Evolutionary conservation across 2,113 vertebrate genomes (phyloP).

Genomic region (Urocynchramus pylzowi): DNA sequence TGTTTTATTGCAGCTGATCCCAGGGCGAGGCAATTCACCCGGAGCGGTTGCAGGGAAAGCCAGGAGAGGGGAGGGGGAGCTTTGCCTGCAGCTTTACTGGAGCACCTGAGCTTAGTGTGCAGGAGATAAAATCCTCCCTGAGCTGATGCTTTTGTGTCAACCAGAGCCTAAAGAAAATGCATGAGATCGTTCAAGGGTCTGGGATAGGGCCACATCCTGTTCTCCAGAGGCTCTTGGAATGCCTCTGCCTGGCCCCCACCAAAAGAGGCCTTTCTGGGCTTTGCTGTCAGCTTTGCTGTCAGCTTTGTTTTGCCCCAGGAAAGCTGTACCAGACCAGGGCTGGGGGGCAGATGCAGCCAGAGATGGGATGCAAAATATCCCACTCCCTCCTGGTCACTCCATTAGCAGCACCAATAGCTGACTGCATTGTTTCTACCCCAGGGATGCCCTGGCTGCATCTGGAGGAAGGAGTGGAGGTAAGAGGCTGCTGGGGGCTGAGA

Average conservation of each 20-base stretch:
- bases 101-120: not conserved
- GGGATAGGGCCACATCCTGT: no score
- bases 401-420: not conserved
- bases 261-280: not conserved
- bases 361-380: not conserved
- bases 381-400: accelerated
- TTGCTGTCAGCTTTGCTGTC: not conserved
- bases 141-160: not conserved
- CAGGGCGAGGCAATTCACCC: not conserved
- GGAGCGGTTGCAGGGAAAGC: not conserved
- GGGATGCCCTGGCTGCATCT: not conserved
- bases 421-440: not conserved
- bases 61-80: not conserved
- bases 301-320: not conserved
- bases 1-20: not conserved
- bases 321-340: not conserved
- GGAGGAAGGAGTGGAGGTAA: not conserved
- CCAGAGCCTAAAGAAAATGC: not conserved
- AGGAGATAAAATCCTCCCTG: not conserved
- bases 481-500: not conserved
- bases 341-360: not conserved
- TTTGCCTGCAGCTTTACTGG: not conserved
- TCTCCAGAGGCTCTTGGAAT: not conserved
- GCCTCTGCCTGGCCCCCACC: not conserved
- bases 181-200: not conserved